Evolutionary conservation across 53 echinoderm and acorn worm species (phyloP), one percentile per base, ranked within the genome.

Genomic region (Zoroaster sp.): DNA sequence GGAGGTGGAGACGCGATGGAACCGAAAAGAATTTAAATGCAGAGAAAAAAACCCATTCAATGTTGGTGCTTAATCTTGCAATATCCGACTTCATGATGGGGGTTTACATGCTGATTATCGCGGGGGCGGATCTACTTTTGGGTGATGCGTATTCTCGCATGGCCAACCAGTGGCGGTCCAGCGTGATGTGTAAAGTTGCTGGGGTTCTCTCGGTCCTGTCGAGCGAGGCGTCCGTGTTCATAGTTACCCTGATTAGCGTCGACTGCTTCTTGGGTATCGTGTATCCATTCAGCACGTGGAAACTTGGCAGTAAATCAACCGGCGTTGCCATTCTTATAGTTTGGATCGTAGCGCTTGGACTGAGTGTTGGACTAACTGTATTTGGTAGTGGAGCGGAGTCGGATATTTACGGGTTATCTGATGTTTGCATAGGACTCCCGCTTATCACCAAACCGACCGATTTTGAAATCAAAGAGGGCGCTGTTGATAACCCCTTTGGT

Each of bases 41-140:
- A 0, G 53, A 53, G 20, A 53, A 55, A 55, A 7, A 7, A 20
- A 21, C 21, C 25, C 53, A 53, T 20, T 53, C 59, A 20, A 14
- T 80, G 13, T 31, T 80, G 33, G 35, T 80, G 2, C 35, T 28
- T 21, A 59, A 49, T 23, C 21, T 45, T 40, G 51, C 70, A 76
- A 91, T 88, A 36, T 90, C 95, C 23, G 95, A 95, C 73, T 93
- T 95, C 38, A 37, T 93, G 66, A 95, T 95, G 95, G 93, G 93
- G 3, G 36, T 92, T 3, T 95, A 95, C 49, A 59, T 95, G 12
- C 87, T 95, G 11, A 93, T 87, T 37, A 95, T 95, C 52, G 95
- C 88, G 1, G 51, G 82, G 18, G 93, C 90, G 20, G 95, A 95
- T 35, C 76, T 83, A 5, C 75, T 40, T 0, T 93, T 69, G 59